phyloP scores from a whole-genome alignment of 2,888 invertebrate genomes.

The Melinaea marsaeus region DNA sequence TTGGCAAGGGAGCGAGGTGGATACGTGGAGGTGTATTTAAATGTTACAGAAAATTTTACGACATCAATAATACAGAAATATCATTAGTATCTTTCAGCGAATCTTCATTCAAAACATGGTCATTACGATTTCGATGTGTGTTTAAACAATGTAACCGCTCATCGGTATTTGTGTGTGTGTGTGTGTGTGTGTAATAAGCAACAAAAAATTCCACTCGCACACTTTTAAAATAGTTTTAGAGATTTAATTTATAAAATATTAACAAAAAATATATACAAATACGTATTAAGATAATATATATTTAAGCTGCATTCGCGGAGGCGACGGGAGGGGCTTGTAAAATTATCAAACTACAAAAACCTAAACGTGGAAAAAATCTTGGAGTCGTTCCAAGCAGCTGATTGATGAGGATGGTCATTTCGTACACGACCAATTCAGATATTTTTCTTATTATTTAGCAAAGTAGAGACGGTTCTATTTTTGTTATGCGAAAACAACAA shows the following conservation, averaged over 20 bases:
- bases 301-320: constrained; percentile 28
- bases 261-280: not conserved
- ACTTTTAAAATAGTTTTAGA: no score
- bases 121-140: constrained; percentile 12
- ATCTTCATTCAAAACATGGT: constrained; percentile 46
- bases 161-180: no score
- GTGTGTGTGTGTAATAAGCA: no score
- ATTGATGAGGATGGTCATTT: constrained; percentile 79
- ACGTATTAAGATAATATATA: not conserved
- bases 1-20: constrained; percentile 69
- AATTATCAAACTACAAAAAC: constrained; percentile 73
- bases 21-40: constrained; percentile 73
- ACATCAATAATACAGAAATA: constrained; percentile 66
- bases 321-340: constrained; percentile 60
- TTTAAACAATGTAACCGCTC: no score
- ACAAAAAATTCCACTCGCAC: no score
- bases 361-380: constrained; percentile 78
- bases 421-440: constrained; percentile 76
- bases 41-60: constrained; percentile 58
- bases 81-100: constrained; percentile 64
- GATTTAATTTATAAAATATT: not conserved
- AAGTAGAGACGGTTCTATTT: constrained; percentile 75
- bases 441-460: constrained; percentile 78
- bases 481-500: constrained; percentile 72
- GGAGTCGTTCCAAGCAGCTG: constrained; percentile 75